Conservation (phyloP, 2,113 vertebrate genomes). For the Sus scrofa region T2T-Sscrofa CM000820.6:93494001-93494500, state of each 20-base stretch:
- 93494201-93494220: slow-evolving; percentile 78
- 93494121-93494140: slow-evolving; percentile 83
- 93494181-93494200: slow-evolving; percentile 82
- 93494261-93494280: slow-evolving; percentile 68
- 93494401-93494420: slow-evolving; percentile 16
- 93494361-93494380: neutral
- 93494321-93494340: neutral
- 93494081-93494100: slow-evolving; percentile 71
- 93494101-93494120: slow-evolving; percentile 80
- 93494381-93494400: neutral
- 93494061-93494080: slow-evolving; percentile 74
- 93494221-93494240: slow-evolving; percentile 72
- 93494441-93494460: neutral
- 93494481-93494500: neutral
- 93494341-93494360: neutral
- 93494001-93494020: slow-evolving; percentile 68
- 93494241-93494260: slow-evolving; percentile 70
- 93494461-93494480: neutral
- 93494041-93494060: slow-evolving; percentile 67
- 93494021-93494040: slow-evolving; percentile 42
- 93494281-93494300: slow-evolving; percentile 71
- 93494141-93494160: slow-evolving; percentile 83
- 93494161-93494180: slow-evolving; percentile 81
- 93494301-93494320: slow-evolving; percentile 55
- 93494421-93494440: neutral